These are phyloP conservation scores for Drosophila mimetica DNA, from an alignment of 2,888 invertebrate genomes.

Conservation along the genomic window DNA sequence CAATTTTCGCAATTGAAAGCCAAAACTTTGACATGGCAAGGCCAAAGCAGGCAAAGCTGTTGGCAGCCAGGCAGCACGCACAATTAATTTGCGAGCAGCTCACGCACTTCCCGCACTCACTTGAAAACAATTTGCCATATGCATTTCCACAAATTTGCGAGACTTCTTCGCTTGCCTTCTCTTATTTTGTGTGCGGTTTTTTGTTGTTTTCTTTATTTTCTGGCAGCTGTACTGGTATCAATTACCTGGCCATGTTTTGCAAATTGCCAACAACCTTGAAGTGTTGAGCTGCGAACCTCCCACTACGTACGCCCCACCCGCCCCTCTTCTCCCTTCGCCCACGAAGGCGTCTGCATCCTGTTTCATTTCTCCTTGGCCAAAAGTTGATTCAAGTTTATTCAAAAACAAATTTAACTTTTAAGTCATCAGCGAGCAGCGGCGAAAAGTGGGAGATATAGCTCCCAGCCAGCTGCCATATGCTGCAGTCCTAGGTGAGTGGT, in stretches of 20 bases:
- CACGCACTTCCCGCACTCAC: conserved; percentile 23
- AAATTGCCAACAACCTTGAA: conserved; percentile 54
- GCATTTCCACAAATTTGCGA: conserved; percentile 43
- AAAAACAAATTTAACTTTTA: conserved; percentile 76
- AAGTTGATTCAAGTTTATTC: conserved; percentile 77
- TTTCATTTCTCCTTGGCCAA: conserved; percentile 43
- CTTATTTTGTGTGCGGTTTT: neutral
- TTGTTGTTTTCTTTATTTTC: conserved; percentile 3
- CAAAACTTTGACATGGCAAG: conserved; percentile 41
- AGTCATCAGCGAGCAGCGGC: conserved; percentile 61
- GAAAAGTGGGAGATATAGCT: conserved; percentile 25
- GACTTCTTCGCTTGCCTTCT: conserved; percentile 38
- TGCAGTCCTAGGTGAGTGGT: conserved; percentile 2
- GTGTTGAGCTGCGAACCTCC: conserved; percentile 24
- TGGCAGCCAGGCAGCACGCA: conserved; percentile 29
- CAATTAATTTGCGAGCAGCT: conserved; percentile 58
- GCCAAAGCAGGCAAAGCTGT: neutral
- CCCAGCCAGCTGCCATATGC: conserved; percentile 28
- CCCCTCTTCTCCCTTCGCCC: conserved; percentile 9
- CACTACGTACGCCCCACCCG: neutral
- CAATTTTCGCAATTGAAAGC: conserved; percentile 54
- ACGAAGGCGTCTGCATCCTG: conserved; percentile 16
- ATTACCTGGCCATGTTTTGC: conserved; percentile 59
- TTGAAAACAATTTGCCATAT: conserved; percentile 45
- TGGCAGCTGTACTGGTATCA: conserved; percentile 55